These are phyloP conservation scores for Hirudinaria manillensis DNA, from an alignment of 2,888 invertebrate genomes.

Conservation along the genomic window DNA sequence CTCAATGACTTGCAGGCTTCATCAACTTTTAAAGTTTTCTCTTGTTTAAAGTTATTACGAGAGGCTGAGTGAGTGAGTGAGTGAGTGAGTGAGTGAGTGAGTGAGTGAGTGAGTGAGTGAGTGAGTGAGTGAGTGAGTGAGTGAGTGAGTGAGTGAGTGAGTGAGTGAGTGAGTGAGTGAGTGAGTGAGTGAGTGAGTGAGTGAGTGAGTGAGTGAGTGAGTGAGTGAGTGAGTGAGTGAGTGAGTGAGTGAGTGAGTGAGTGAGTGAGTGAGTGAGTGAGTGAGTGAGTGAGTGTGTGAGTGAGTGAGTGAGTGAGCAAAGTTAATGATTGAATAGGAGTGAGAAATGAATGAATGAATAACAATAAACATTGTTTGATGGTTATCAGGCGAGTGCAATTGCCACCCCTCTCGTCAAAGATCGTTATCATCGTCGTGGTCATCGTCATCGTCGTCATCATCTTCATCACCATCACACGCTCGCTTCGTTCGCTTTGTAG, in stretches of 20 bases:
- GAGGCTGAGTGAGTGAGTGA: slow-evolving; percentile 35
- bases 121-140: slow-evolving; percentile 26
- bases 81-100: slow-evolving; percentile 34
- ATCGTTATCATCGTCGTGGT: too few species aligned
- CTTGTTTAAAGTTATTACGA: slow-evolving; percentile 3
- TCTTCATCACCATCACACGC: neutral
- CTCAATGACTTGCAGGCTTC: too few species aligned
- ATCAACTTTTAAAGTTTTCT: too few species aligned
- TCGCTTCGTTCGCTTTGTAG: neutral
- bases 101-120: slow-evolving; percentile 19
- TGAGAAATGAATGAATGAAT: too few species aligned
- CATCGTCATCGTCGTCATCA: neutral
- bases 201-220: slow-evolving; percentile 29
- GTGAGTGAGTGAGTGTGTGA: slow-evolving; percentile 22
- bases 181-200: slow-evolving; percentile 29
- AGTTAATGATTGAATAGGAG: too few species aligned
- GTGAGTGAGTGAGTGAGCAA: slow-evolving; percentile 17
- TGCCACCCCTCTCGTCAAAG: too few species aligned
- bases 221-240: slow-evolving; percentile 22
- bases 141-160: slow-evolving; percentile 24
- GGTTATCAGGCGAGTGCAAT: too few species aligned
- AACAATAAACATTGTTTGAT: too few species aligned
- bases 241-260: slow-evolving; percentile 24
- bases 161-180: slow-evolving; percentile 27
- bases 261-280: slow-evolving; percentile 20